These are phyloP conservation scores for Crocuta crocuta DNA, from an alignment of 2,113 vertebrate genomes.

Conservation along the genomic window DNA sequence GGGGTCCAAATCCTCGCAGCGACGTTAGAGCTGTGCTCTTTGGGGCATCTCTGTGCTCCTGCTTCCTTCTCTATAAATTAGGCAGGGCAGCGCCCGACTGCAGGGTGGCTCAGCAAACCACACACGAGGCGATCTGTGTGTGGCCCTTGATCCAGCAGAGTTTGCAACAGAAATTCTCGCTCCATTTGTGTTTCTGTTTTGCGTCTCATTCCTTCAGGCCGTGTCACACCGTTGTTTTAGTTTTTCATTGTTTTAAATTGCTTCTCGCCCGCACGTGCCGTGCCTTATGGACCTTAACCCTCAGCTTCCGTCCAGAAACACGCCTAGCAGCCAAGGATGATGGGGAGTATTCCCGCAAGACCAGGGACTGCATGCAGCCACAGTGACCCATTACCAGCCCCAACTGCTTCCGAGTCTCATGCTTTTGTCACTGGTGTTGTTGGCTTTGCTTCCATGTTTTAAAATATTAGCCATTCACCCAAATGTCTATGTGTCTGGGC, in stretches of 20 bases:
- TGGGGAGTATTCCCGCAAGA: background rate
- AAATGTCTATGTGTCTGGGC: background rate
- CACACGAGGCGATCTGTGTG: too few relatives aligned
- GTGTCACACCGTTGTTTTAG: background rate
- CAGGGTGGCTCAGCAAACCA: rapidly evolving
- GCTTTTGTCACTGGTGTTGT: background rate
- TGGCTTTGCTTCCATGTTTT: background rate
- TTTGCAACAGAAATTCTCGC: background rate
- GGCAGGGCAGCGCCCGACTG: rapidly evolving
- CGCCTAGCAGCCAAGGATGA: background rate
- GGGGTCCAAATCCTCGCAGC: rapidly evolving
- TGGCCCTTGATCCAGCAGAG: rapidly evolving
- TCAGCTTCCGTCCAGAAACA: background rate
- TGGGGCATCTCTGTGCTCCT: background rate
- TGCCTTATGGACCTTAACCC: background rate
- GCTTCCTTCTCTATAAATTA: too few relatives aligned
- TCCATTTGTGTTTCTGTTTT: background rate
- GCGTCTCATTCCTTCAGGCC: background rate
- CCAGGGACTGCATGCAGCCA: background rate
- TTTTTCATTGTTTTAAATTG: background rate
- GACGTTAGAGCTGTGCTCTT: rapidly evolving
- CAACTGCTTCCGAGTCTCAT: background rate
- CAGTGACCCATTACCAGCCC: background rate
- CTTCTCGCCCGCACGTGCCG: background rate
- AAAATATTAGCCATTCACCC: background rate